Conservation (phyloP, 2,797 vertebrate species). For the Phalloptychus januarius region DNA sequence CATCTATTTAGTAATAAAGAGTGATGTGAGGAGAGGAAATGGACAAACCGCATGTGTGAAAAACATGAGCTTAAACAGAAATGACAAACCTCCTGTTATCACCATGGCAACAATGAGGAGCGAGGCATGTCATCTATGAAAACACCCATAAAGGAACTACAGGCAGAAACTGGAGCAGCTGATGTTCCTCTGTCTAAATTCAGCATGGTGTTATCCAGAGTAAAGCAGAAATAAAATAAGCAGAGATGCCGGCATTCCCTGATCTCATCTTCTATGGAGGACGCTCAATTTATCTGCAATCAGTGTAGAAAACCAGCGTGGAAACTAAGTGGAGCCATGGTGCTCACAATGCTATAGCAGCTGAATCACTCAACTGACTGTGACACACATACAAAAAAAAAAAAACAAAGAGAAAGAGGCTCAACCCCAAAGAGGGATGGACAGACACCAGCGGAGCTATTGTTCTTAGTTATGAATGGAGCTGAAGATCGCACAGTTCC, state of each 20-base stretch:
- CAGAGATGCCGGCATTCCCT: background rate
- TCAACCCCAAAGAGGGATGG: conserved; percentile 14
- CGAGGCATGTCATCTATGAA: conserved; percentile 17
- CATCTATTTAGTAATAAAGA: background rate
- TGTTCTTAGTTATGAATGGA: conserved; percentile 38
- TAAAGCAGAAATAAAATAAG: conserved; percentile 6
- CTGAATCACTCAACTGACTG: conserved; percentile 23
- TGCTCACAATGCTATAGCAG: conserved; percentile 1
- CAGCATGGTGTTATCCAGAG: background rate
- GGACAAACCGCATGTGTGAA: background rate
- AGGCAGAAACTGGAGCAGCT: background rate
- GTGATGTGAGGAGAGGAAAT: background rate
- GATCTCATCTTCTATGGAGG: conserved; percentile 26
- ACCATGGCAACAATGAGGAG: conserved; percentile 28
- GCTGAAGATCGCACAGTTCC: conserved; percentile 42
- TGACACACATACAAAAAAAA: background rate
- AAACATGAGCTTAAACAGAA: conserved; percentile 15
- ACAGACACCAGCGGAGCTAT: conserved; percentile 51
- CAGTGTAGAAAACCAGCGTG: conserved; percentile 26
- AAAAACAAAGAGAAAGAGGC: conserved; percentile 35
- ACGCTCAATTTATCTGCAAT: conserved; percentile 28
- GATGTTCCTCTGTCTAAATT: background rate
- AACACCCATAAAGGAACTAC: conserved; percentile 4
- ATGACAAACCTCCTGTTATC: conserved; percentile 15
- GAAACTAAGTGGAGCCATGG: conserved; percentile 4